Evolutionary conservation across 2,113 vertebrate species (phyloP), one percentile per base, ranked within the genome.

Genomic region (Phoenicopterus ruber): DNA sequence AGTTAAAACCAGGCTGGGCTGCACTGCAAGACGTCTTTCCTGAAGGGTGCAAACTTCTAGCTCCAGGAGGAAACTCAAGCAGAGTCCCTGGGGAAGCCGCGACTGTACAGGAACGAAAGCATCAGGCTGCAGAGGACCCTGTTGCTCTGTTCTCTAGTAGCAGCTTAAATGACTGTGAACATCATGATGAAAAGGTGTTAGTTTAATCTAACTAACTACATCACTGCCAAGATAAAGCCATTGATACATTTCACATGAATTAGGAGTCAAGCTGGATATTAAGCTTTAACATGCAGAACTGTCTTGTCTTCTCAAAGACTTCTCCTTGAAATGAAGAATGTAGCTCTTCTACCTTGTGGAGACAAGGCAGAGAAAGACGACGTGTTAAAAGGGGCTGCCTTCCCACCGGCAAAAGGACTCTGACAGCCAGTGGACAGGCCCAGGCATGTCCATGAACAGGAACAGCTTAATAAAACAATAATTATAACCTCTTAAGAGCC

Each of bases 81-180:
- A 59, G 54, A 86, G 21, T 5, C 9, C 7, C 7, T 2, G 2
- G 44, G 26, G 58, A 69, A 69, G 32, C 13, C 26, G 26, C 0
- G 1, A 10, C 9, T 6, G 5, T 6, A 4, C 18, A 49, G 21
- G 9, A 66, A 52, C 0, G 2, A 32, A 83, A 70, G 31, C 29
- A 69, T 7, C 3, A 1, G 4, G 21, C 67, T 77, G 17, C 34
- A 52, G 17, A 46, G 36, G 15, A 71, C 36, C 18, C 34, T 29
- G 13, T 5, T 15, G 11, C 32, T 61, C 32, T 49, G 26, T 70
- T 82, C 46, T 66, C n/a, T 34, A 32, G 32, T 6, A 81, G 67
- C 67, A 62, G 32, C 57, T 47, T 8, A 52, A 76, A 59, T 10
- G 14, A 59, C 44, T 54, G 61, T 47, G 57, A 85, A 34, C 21